Evolutionary conservation across 92 coral and sea anemone genomes (phyloP).

Genomic region (Epizoanthus scotinus): DNA sequence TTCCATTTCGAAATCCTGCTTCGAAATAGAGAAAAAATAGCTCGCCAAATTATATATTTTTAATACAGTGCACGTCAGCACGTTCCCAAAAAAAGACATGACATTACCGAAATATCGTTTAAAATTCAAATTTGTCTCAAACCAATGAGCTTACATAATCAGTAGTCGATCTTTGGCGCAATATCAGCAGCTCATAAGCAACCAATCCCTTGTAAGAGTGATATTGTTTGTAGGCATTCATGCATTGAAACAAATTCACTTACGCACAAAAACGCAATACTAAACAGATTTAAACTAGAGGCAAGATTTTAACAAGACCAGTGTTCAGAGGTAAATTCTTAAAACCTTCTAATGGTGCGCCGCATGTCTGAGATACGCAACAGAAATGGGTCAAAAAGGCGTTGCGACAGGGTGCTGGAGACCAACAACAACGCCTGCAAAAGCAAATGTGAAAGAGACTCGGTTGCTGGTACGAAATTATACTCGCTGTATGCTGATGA

Average conservation of each 20-base stretch:
- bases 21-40: too few relatives aligned
- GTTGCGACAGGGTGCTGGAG: not conserved
- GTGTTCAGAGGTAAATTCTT: not conserved
- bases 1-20: too few relatives aligned
- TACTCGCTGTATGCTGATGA: slow-evolving; percentile 55
- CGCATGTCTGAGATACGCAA: slow-evolving; percentile 13
- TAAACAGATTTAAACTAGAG: not conserved
- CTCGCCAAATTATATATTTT: not conserved
- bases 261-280: not conserved
- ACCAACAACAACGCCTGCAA: slow-evolving; percentile 9
- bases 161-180: slow-evolving; percentile 12
- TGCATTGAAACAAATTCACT: not conserved
- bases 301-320: not conserved
- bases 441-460: not conserved
- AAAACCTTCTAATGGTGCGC: slow-evolving; percentile 20
- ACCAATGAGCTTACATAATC: not conserved
- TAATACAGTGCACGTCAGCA: too few relatives aligned
- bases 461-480: not conserved
- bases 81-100: too few relatives aligned
- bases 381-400: slow-evolving; percentile 1
- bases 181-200: not conserved
- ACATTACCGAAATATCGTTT: not conserved
- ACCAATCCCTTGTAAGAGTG: not conserved
- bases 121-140: not conserved
- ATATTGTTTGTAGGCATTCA: slow-evolving; percentile 10